Conservation (phyloP, 2,888 invertebrate genomes). For the Synanthedon myopaeformis region DNA sequence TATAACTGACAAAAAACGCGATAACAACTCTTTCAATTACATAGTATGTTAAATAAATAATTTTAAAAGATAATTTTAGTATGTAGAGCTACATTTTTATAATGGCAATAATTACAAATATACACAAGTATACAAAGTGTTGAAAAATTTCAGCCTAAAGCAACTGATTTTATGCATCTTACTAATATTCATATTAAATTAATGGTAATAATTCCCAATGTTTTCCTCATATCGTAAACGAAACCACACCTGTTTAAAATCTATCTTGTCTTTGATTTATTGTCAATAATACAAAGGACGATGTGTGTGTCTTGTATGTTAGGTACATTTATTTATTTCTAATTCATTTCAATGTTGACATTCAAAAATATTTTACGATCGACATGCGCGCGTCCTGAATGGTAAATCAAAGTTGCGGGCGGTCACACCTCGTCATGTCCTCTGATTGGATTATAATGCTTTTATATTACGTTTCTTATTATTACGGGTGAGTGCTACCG, state of each 20-base stretch:
- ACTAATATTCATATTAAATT: no score
- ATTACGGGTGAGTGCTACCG: conserved; percentile 55
- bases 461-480: conserved; percentile 67
- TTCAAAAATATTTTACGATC: conserved; percentile 60
- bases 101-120: no score
- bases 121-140: no score
- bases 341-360: conserved; percentile 44
- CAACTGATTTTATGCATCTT: no score
- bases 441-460: conserved; percentile 69
- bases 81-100: no score
- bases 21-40: not conserved
- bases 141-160: no score
- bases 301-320: conserved; percentile 27
- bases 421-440: conserved; percentile 54
- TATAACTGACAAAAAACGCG: not conserved
- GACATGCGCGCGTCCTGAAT: conserved; percentile 45
- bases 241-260: no score
- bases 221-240: no score
- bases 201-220: no score
- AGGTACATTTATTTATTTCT: conserved; percentile 30
- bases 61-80: no score
- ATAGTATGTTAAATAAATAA: not conserved
- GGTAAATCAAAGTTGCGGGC: conserved; percentile 53
- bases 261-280: not conserved
- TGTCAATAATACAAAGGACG: conserved; percentile 8